phyloP scores from a whole-genome alignment of 2,797 vertebrate species.

The Anas capensis region DNA sequence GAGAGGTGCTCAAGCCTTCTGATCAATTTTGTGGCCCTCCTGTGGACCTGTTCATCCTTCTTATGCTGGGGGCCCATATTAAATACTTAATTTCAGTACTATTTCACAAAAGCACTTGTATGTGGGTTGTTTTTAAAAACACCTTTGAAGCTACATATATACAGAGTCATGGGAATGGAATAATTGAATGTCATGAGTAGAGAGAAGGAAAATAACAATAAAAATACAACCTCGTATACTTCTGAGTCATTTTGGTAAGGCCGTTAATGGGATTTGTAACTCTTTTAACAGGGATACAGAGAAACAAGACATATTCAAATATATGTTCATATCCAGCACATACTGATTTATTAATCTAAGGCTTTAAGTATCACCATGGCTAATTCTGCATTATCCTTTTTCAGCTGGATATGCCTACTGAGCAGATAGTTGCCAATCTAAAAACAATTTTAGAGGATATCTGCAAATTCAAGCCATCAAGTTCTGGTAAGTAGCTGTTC shows the following conservation, averaged over 20 bases:
- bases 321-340: not conserved
- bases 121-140: not conserved
- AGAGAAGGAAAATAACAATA: not conserved
- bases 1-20: no score
- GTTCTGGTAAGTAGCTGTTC: constrained; percentile 78
- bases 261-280: not conserved
- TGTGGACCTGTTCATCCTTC: no score
- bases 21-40: no score
- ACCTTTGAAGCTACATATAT: not conserved
- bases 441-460: constrained; percentile 84
- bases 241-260: not conserved
- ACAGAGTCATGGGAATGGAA: rapidly evolving
- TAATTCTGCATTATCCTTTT: constrained; percentile 37
- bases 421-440: constrained; percentile 88
- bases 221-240: rapidly evolving
- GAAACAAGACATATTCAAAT: not conserved
- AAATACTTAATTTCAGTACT: not conserved
- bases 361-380: not conserved
- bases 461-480: constrained; percentile 83
- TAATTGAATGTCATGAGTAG: rapidly evolving
- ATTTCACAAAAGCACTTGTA: not conserved
- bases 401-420: constrained; percentile 90
- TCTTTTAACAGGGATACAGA: not conserved
- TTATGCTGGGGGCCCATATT: no score
- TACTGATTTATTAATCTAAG: not conserved